Conservation (phyloP, 2,888 invertebrate genomes). For the Drosophila pegasa region DNA sequence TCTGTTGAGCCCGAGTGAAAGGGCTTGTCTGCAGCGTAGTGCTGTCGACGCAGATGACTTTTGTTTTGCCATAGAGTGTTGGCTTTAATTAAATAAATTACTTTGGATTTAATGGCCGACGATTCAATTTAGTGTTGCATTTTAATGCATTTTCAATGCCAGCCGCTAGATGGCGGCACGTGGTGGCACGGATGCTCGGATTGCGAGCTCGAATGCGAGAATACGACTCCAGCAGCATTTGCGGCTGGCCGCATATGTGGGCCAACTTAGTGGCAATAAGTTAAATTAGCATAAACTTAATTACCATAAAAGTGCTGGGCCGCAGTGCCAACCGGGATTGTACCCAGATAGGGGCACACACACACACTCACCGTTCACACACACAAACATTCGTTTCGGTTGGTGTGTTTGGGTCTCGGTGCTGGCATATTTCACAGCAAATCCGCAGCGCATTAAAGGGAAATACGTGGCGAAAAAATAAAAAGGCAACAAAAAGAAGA, state of each 20-base stretch:
- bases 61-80: constrained; percentile 24
- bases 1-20: too few relatives aligned
- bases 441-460: constrained; percentile 79
- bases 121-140: constrained; percentile 46
- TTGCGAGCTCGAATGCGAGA: constrained; percentile 14
- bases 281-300: constrained; percentile 80
- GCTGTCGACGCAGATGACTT: constrained; percentile 1
- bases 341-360: constrained; percentile 47
- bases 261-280: constrained; percentile 79
- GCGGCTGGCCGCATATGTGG: constrained; percentile 77
- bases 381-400: constrained; percentile 7
- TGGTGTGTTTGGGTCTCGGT: constrained; percentile 33
- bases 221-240: constrained; percentile 51
- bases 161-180: constrained; percentile 23
- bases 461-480: constrained; percentile 74
- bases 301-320: constrained; percentile 78
- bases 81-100: constrained; percentile 64
- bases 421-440: constrained; percentile 73
- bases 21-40: background rate
- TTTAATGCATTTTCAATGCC: constrained; percentile 50
- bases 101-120: constrained; percentile 28
- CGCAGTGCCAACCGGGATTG: constrained; percentile 67
- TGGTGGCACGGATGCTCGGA: constrained; percentile 1
- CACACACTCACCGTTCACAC: background rate
- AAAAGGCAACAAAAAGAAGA: constrained; percentile 27